These are phyloP conservation scores for Anhinga anhinga DNA, from an alignment of 2,113 vertebrate genomes.

Conservation along the genomic window DNA sequence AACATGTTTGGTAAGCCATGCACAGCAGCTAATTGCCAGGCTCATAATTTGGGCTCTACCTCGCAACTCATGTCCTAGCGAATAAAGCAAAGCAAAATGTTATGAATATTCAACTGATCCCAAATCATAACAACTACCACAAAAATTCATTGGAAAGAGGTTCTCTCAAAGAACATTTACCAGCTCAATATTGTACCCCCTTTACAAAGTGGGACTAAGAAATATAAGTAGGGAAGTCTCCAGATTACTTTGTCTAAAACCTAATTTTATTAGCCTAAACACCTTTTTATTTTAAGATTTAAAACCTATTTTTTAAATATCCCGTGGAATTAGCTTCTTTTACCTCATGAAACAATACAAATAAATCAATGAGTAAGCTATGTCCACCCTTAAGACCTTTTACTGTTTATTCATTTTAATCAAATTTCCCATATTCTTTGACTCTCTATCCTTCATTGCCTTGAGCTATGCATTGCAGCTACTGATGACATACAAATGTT, in stretches of 20 bases:
- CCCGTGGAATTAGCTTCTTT: slow-evolving; percentile 48
- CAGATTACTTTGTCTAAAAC: background rate
- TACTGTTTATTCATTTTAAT: slow-evolving; percentile 71
- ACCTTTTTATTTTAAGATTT: slow-evolving; percentile 49
- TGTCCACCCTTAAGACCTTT: slow-evolving; percentile 66
- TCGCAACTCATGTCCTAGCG: rapidly evolving
- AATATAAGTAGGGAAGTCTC: background rate
- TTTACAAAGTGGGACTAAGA: background rate
- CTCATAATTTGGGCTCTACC: background rate
- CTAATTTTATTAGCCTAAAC: slow-evolving; percentile 51
- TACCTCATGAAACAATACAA: slow-evolving; percentile 70
- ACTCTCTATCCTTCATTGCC: slow-evolving; percentile 67
- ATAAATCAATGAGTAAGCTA: slow-evolving; percentile 65
- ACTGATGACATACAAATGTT: slow-evolving; percentile 69
- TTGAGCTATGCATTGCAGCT: slow-evolving; percentile 53
- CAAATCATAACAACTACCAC: background rate
- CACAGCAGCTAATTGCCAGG: background rate
- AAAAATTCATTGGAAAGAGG: background rate
- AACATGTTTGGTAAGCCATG: background rate
- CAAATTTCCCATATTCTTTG: slow-evolving; percentile 63
- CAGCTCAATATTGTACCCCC: background rate
- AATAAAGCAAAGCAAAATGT: background rate
- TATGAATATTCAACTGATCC: background rate
- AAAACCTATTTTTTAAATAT: slow-evolving; percentile 70
- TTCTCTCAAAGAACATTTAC: background rate